Conservation (phyloP, 2,113 vertebrate genomes). For the Rhipidura dahli region DNA sequence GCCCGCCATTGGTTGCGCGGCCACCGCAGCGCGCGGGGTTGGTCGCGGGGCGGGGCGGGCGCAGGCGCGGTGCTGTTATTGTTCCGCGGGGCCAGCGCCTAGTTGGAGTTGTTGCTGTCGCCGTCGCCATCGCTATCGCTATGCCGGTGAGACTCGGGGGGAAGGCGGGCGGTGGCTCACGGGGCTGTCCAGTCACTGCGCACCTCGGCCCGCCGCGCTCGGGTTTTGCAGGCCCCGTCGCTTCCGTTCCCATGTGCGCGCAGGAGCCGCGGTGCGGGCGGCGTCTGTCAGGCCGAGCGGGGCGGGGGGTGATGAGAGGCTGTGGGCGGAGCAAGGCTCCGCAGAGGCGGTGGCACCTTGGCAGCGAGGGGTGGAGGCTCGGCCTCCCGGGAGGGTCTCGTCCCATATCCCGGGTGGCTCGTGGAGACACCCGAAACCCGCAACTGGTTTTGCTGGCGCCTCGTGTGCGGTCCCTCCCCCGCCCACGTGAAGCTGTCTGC, state of each 20-base stretch:
- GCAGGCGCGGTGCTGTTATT: slow-evolving; percentile 9
- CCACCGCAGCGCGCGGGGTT: background rate
- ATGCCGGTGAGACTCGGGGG: slow-evolving; percentile 14
- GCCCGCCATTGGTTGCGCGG: background rate
- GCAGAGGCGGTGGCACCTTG: background rate
- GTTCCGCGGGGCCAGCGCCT: background rate
- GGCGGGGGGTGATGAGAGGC: background rate
- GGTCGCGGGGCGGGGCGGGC: background rate
- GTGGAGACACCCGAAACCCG: too few species aligned
- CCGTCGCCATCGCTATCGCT: background rate
- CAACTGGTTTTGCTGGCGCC: background rate
- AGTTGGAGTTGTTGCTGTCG: background rate
- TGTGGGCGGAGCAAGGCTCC: background rate
- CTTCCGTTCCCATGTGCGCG: background rate
- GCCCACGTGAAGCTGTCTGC: rapidly evolving
- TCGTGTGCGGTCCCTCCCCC: background rate
- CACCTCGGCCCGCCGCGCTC: too few species aligned
- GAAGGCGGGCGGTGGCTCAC: background rate
- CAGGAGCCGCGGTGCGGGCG: background rate
- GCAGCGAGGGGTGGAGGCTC: background rate
- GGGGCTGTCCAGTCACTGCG: background rate
- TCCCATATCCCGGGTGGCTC: background rate
- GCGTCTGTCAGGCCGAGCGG: background rate
- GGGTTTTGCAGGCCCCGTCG: background rate
- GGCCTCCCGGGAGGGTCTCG: too few species aligned